A percentile compares a stretch with the other conserved stretches of the same genome.
Conservation (phyloP, 1,140 invertebrate genomes). For the Lasaia peninsularis region DNA sequence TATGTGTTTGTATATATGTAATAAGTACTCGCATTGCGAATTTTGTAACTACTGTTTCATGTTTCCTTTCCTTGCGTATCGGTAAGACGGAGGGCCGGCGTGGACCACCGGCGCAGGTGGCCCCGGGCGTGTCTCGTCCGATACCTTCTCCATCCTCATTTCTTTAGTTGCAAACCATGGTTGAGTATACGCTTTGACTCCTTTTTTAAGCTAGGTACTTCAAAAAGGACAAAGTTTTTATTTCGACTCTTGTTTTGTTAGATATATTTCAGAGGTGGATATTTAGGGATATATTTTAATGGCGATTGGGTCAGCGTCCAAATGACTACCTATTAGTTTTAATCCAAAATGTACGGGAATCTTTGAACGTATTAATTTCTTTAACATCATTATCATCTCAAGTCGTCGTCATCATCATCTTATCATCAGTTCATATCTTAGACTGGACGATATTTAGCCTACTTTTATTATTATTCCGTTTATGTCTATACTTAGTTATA, state of each 20-base stretch:
- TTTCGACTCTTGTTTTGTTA: not conserved
- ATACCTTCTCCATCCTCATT: conserved; percentile 1
- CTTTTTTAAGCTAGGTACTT: conserved; percentile 12
- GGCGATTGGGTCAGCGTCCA: too few species aligned
- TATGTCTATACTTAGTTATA: too few species aligned
- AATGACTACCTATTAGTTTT: too few species aligned
- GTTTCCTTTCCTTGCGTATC: conserved; percentile 1
- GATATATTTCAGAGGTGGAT: too few species aligned
- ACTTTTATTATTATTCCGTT: too few species aligned
- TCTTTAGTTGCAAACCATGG: conserved; percentile 17
- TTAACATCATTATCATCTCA: too few species aligned
- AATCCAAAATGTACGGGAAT: too few species aligned
- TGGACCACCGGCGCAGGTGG: conserved; percentile 1
- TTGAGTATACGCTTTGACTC: conserved; percentile 36
- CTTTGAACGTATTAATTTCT: too few species aligned
- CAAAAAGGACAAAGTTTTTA: not conserved
- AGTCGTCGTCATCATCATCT: too few species aligned
- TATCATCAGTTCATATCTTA: too few species aligned
- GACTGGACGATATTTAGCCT: too few species aligned
- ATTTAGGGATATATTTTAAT: too few species aligned
- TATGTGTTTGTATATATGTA: conserved; percentile 12
- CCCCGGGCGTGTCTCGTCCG: conserved; percentile 1
- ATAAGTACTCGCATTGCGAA: conserved; percentile 23
- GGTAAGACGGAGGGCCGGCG: conserved; percentile 1
- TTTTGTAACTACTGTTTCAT: conserved; percentile 19